phyloP scores from a whole-genome alignment of 2,113 vertebrate genomes.

The Callionymus lyra region DNA sequence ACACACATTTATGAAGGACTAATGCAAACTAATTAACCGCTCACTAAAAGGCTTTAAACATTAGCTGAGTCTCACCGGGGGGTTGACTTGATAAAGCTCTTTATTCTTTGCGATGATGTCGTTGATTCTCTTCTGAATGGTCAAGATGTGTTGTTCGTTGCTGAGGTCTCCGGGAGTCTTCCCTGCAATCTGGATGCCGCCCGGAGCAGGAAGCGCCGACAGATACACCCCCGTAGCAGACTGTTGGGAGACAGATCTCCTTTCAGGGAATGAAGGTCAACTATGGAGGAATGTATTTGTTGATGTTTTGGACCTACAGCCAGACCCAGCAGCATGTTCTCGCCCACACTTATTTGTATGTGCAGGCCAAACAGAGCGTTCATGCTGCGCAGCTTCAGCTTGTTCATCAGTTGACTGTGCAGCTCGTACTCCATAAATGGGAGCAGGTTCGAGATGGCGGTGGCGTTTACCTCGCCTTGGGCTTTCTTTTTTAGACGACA shows the following conservation, averaged over 20 bases:
- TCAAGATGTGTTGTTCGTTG: conserved; percentile 86
- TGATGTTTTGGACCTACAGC: conserved; percentile 72
- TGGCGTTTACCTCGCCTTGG: conserved; percentile 94
- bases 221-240: conserved; percentile 95
- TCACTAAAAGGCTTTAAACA: no score
- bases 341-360: conserved; percentile 93
- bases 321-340: conserved; percentile 92
- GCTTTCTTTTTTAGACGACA: conserved; percentile 96
- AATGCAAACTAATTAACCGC: no score
- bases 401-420: conserved; percentile 97
- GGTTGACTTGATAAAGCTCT: conserved; percentile 88
- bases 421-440: conserved; percentile 98
- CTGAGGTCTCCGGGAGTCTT: conserved; percentile 86
- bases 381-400: conserved; percentile 92
- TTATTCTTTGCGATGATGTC: conserved; percentile 91
- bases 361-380: conserved; percentile 90
- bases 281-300: neutral
- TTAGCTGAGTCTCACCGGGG: conserved; percentile 72
- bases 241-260: conserved; percentile 46
- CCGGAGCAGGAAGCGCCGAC: conserved; percentile 82
- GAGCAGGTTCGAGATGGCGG: conserved; percentile 86
- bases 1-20: no score
- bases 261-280: neutral
- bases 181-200: conserved; percentile 92
- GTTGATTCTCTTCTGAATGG: conserved; percentile 95